Percentiles rank a stretch among this genome's conserved stretches.
Conservation (phyloP, 2,113 vertebrate genomes). For the Ciconia maguari region DNA sequence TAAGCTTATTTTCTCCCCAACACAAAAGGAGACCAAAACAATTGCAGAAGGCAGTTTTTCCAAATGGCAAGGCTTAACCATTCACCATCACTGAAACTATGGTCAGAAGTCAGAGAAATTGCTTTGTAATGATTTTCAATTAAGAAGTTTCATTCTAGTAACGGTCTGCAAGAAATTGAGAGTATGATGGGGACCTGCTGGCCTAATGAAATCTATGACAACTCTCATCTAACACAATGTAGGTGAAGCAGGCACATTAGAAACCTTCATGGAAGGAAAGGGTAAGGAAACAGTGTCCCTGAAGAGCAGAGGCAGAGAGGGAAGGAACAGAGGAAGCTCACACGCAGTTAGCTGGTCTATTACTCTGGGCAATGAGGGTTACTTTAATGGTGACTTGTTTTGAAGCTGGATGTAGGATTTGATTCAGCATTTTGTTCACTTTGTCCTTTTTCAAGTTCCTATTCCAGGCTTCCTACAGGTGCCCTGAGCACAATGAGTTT, state of each 20-base stretch:
- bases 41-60: background rate
- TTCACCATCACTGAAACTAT: background rate
- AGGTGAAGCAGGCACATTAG: background rate
- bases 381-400: background rate
- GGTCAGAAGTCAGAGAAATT: background rate
- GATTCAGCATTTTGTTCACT: background rate
- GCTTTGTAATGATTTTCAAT: background rate
- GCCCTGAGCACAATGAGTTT: background rate
- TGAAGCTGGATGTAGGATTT: background rate
- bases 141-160: background rate
- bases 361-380: background rate
- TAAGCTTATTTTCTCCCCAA: background rate
- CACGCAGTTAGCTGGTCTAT: background rate
- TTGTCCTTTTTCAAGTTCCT: background rate
- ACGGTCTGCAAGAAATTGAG: background rate
- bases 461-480: conserved; percentile 1
- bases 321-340: background rate
- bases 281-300: background rate
- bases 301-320: background rate
- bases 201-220: background rate
- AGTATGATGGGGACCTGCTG: background rate
- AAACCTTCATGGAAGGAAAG: background rate
- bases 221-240: background rate
- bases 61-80: background rate
- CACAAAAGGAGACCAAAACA: background rate